These are phyloP conservation scores for Picus viridis DNA, from an alignment of 2,797 vertebrate species.

Conservation along the genomic window DNA sequence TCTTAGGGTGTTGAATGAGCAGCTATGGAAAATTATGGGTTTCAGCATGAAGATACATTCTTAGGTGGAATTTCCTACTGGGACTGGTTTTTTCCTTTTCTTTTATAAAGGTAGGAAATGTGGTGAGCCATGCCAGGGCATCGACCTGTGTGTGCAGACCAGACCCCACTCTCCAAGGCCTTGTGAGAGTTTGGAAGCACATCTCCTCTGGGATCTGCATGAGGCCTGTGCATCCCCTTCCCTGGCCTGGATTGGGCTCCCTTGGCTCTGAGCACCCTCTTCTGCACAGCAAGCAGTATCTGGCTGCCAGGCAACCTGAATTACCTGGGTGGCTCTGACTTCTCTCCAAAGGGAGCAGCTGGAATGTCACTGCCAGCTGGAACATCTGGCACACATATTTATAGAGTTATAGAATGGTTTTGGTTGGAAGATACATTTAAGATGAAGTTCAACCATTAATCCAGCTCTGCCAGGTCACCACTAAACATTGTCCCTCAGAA, in stretches of 20 bases:
- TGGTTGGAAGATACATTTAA: too few relatives aligned
- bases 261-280: neutral
- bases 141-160: neutral
- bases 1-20: neutral
- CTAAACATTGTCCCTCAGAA: too few relatives aligned
- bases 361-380: neutral
- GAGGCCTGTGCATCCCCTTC: too few relatives aligned
- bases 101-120: neutral
- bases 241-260: too few relatives aligned
- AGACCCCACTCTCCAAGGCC: too few relatives aligned
- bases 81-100: neutral
- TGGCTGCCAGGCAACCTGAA: neutral
- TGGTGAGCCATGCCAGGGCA: neutral
- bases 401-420: too few relatives aligned
- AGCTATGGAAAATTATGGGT: neutral
- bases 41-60: neutral
- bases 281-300: neutral
- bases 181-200: too few relatives aligned
- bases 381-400: rapidly evolving
- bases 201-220: too few relatives aligned
- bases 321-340: neutral
- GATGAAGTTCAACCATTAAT: too few relatives aligned
- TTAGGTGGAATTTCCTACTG: neutral
- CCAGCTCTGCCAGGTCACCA: too few relatives aligned
- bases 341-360: neutral